Evolutionary conservation across 1,140 invertebrate species (phyloP).

Genomic region (Arctopsyche grandis): DNA sequence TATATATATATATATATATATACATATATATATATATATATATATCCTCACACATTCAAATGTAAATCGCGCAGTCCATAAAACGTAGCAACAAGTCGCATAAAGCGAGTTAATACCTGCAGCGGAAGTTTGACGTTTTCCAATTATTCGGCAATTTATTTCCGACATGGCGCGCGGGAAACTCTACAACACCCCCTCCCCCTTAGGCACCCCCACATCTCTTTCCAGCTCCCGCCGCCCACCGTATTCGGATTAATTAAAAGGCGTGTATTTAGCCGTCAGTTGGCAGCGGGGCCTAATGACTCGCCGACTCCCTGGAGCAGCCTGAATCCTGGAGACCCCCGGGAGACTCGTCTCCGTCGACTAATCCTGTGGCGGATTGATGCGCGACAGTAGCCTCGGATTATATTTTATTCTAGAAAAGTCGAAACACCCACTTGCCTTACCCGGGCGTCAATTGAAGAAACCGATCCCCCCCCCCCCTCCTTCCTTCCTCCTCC

Average conservation of each 20-base stretch:
- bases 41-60: background rate
- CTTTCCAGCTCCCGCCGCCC: background rate
- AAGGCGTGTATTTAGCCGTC: conserved; percentile 15
- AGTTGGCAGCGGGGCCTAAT: background rate
- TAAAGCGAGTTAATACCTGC: background rate
- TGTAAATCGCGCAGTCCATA: conserved; percentile 9
- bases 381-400: conserved; percentile 20
- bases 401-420: conserved; percentile 21
- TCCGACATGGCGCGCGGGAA: background rate
- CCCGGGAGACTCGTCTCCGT: background rate
- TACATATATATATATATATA: conserved; percentile 24
- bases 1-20: conserved; percentile 26
- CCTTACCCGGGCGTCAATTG: no score
- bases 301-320: background rate
- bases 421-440: no score
- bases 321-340: background rate
- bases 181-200: background rate
- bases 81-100: conserved; percentile 13
- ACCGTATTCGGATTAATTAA: conserved; percentile 16
- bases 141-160: conserved; percentile 25
- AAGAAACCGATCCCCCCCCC: no score
- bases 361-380: conserved; percentile 13
- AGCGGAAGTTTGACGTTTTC: conserved; percentile 24
- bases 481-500: no score
- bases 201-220: background rate